Percentiles rank a stretch among this genome's conserved stretches.
Conservation (phyloP, 2,888 invertebrate genomes). For the Lacanobia oleracea region DNA sequence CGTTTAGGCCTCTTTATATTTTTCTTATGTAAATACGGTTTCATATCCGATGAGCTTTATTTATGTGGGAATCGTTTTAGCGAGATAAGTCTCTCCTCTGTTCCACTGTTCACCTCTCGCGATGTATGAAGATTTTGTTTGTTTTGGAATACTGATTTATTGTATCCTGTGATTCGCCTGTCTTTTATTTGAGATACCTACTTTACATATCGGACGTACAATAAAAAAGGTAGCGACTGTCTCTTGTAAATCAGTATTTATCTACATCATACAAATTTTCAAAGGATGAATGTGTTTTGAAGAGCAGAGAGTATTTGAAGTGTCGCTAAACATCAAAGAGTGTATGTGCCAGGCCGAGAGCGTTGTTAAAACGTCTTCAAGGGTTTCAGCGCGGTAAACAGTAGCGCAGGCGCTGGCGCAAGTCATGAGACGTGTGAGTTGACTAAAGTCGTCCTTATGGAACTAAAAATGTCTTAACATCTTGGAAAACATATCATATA, state of each 20-base stretch:
- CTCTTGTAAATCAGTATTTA: slow-evolving; percentile 51
- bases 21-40: slow-evolving; percentile 90
- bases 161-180: slow-evolving; percentile 69
- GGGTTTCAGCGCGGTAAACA: slow-evolving; percentile 87
- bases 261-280: slow-evolving; percentile 63
- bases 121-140: slow-evolving; percentile 85
- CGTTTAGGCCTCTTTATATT: slow-evolving; percentile 90
- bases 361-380: slow-evolving; percentile 87
- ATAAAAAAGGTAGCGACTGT: slow-evolving; percentile 45
- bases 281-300: slow-evolving; percentile 73
- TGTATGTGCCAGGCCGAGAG: slow-evolving; percentile 78
- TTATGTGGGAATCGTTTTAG: slow-evolving; percentile 91
- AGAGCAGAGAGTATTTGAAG: slow-evolving; percentile 75
- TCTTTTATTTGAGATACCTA: slow-evolving; percentile 65
- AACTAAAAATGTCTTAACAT: too few relatives aligned
- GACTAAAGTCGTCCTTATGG: neutral
- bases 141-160: slow-evolving; percentile 84
- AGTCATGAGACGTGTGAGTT: slow-evolving; percentile 46
- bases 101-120: slow-evolving; percentile 85
- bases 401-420: slow-evolving; percentile 75
- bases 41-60: slow-evolving; percentile 91
- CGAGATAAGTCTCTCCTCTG: slow-evolving; percentile 88
- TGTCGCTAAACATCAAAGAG: slow-evolving; percentile 87
- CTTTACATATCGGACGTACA: slow-evolving; percentile 51
- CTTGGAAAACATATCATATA: too few relatives aligned